Evolutionary conservation across 2,888 invertebrate species (phyloP), one percentile per base, ranked within the genome.

Genomic region (Endotricha flammealis): DNA sequence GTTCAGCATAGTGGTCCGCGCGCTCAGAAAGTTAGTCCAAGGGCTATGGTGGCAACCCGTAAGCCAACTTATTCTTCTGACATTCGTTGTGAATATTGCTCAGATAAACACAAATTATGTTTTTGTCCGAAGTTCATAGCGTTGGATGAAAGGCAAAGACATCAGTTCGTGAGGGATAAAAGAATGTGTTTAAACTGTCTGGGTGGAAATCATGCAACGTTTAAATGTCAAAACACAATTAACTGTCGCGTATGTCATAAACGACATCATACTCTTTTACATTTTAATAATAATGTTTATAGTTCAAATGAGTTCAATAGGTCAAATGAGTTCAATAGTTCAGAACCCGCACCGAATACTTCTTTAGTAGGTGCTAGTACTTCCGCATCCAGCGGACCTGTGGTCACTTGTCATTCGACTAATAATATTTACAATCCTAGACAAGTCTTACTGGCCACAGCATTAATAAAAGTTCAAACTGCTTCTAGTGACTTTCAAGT

Each of bases 161-260:
- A 29, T 7, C 32, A 36, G 0, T 40, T 33, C 10, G 40, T 40
- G 1, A 6, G 10, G 3, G 25, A 25, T 14, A 25, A 32, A 17
- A 9, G 13, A 10, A 35, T 38, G 10, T 41, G 38, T 9, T 32
- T 35, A 12, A 35, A 32, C 10, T 42, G 32, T 28, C 17, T 36
- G 13, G 22, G 17, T 3, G 6, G 10, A 5, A 25, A 25, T 9
- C 24, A 25, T 25, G n/a, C 10, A 4, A 10, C 10, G 2, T 10
- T 2, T 10, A 5, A 5, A 3, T 25, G 24, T n/a, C 24, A 10
- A 2, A 9, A 2, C 1, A 2, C 4, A 2, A 9, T 6, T 5
- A 25, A 2, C 5, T 25, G 24, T 10, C n/a, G 24, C 2, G 10
- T 25, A 9, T 25, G 24, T 11, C n/a, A 25, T 3, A 4, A n/a